phyloP scores from a whole-genome alignment of 2,797 vertebrate genomes.

The Arnoldichthys spilopterus region DNA sequence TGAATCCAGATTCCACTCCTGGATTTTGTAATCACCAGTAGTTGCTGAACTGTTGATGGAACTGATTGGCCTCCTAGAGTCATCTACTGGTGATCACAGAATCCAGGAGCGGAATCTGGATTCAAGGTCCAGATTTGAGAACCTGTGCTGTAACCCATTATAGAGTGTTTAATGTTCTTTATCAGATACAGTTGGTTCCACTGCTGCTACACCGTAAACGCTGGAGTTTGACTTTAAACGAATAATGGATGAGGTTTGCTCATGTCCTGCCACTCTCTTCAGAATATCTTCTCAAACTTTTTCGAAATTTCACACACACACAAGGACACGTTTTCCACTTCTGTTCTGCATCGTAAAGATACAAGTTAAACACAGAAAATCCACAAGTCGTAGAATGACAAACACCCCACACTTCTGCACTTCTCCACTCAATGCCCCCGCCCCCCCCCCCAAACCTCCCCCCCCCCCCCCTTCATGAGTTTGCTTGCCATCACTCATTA shows the following conservation, averaged over 20 bases:
- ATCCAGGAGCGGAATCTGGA: no score
- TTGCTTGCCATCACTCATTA: slow-evolving; percentile 27
- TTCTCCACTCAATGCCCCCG: slow-evolving; percentile 14
- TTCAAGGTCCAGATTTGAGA: no score
- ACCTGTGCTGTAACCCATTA: no score
- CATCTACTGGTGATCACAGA: no score
- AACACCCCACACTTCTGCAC: not conserved
- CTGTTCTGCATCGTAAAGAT: not conserved
- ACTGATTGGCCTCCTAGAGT: no score
- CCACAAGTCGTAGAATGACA: slow-evolving; percentile 11
- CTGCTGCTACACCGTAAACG: not conserved
- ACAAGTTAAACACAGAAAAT: not conserved
- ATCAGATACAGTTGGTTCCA: not conserved
- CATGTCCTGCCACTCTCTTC: not conserved
- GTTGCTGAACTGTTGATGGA: no score
- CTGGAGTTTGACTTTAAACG: not conserved
- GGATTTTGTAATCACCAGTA: no score
- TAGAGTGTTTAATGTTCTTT: no score
- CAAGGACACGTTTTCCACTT: not conserved
- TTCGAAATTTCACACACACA: not conserved
- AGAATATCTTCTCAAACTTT: not conserved
- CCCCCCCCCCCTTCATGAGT: not conserved
- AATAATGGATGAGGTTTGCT: slow-evolving; percentile 1
- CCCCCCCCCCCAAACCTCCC: slow-evolving; percentile 15
- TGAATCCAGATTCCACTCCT: no score